Evolutionary conservation across 92 coral and sea anemone genomes (phyloP), one percentile per base, ranked within the genome.

Genomic region (Epizoanthus ramosus): DNA sequence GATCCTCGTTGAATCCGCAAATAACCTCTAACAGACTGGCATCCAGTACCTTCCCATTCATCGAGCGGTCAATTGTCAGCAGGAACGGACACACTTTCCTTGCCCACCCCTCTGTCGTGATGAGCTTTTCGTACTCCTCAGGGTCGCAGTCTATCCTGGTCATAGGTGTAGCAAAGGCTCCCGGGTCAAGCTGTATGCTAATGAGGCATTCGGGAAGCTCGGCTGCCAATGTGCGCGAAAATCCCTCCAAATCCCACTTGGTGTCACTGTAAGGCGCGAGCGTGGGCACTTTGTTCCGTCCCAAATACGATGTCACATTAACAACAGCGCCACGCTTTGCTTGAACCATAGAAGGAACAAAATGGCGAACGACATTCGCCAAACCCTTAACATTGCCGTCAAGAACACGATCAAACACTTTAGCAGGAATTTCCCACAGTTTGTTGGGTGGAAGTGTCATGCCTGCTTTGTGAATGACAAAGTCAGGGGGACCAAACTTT

Each of bases 181-280:
- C 87, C 4, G 87, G 87, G 72, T 84, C 82, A 23, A 84, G 59
- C n/a, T 73, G 87, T 7, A 84, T 52, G 50, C 87, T 73, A 8
- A 68, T 79, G 53, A 84, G 80, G 24, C 56, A 79, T 3, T 73
- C 83, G 50, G 87, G 87, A 63, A 84, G 83, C 77, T 84, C 87
- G 52, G 70, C 73, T 33, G 87, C 87, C 37, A 75, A 64, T 23
- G 79, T 74, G 52, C 82, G 70, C 47, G 87, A 84, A 63, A 84
- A 74, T 63, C 87, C 87, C 64, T 84, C 87, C 54, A 84, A 28
- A 53, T 68, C 87, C 87, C 87, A 84, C 65, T 84, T 84, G 5
- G 72, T 31, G 15, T 76, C 71, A 24, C 79, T 57, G 67, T 60
- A 58, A 23, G 87, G 80, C 2, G 87, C 80, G 21, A 74, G 52